Conservation (phyloP, 1,140 invertebrate species). For the Procambarus clarkii region DNA sequence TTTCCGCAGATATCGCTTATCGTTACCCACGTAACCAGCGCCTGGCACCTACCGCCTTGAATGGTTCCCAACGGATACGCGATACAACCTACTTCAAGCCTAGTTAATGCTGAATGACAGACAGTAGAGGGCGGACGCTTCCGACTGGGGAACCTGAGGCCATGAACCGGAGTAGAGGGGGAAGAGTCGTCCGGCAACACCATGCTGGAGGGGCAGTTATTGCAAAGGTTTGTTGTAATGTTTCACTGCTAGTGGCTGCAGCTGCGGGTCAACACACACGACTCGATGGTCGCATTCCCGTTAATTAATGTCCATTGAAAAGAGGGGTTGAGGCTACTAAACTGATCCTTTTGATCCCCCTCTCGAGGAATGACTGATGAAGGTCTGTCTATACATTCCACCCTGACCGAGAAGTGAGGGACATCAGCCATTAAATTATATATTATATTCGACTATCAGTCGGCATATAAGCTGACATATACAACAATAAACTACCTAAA, state of each 20-base stretch:
- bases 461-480: too few species aligned
- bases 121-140: background rate
- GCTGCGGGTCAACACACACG: background rate
- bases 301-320: background rate
- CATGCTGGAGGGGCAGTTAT: background rate
- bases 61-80: slow-evolving; percentile 31
- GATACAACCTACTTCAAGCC: background rate
- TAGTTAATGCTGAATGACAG: slow-evolving; percentile 24
- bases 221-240: background rate
- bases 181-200: background rate
- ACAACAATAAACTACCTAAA: too few species aligned
- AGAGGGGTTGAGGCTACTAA: background rate
- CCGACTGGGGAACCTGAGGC: background rate
- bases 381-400: background rate
- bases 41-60: background rate
- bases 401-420: too few species aligned
- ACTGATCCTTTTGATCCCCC: background rate
- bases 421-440: too few species aligned
- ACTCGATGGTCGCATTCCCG: background rate
- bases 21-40: slow-evolving; percentile 26
- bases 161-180: background rate
- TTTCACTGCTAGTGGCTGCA: background rate
- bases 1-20: slow-evolving; percentile 32
- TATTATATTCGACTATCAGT: too few species aligned
- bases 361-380: background rate